phyloP scores from a whole-genome alignment of 2,797 vertebrate genomes.

The Prionace glauca region DNA sequence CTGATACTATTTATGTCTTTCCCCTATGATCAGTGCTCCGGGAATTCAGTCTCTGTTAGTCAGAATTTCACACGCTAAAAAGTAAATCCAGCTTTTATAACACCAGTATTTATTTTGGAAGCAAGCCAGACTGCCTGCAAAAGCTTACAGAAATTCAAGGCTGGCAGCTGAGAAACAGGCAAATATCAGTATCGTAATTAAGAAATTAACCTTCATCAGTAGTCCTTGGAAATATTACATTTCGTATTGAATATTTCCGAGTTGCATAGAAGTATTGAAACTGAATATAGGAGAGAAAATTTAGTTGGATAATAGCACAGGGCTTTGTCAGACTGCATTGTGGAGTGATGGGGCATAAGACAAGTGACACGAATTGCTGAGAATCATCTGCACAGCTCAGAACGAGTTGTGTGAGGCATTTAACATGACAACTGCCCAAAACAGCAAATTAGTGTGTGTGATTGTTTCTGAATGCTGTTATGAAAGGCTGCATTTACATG shows the following conservation, averaged over 20 bases:
- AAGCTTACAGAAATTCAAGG: conserved; percentile 68
- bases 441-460: background rate
- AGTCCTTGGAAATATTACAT: background rate
- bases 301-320: background rate
- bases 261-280: background rate
- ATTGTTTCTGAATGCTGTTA: background rate
- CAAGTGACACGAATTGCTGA: background rate
- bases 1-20: background rate
- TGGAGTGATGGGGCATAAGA: background rate
- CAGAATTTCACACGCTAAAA: conserved; percentile 22
- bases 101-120: conserved; percentile 54
- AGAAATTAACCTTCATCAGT: conserved; percentile 25
- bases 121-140: conserved; percentile 64
- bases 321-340: background rate
- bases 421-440: background rate
- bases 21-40: background rate
- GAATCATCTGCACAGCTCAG: background rate
- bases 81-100: conserved; percentile 5
- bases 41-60: background rate
- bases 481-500: background rate
- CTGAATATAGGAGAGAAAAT: background rate
- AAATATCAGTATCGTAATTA: conserved; percentile 42
- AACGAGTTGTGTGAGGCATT: background rate
- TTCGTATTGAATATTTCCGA: conserved; percentile 28
- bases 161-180: conserved; percentile 56